Evolutionary conservation across 2,888 invertebrate species (phyloP), one percentile per base, ranked within the genome.

Genomic region (Agriopis leucophaearia): DNA sequence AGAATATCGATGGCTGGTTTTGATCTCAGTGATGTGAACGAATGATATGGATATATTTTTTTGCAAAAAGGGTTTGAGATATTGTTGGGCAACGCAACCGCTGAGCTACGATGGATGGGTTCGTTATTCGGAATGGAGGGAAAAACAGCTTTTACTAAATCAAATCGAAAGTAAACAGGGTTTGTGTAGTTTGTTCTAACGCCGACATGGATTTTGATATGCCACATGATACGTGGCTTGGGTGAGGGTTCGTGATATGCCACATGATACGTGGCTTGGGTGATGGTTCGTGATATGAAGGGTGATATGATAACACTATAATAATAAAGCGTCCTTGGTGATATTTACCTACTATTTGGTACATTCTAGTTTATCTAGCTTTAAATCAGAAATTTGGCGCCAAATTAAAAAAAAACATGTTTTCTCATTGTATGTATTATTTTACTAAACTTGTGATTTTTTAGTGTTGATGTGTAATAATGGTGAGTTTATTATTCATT

Each of bases 41-140:
- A 65, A 69, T 65, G 69, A 61, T 69, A 65, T 65, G 58, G 64
- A 69, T 69, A 40, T 69, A 62, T 65, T 58, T 65, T 69, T 69
- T 65, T 48, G 54, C 15, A 16, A 18, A 63, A 65, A 68, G 64
- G 69, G 64, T 65, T 64, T 62, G 64, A 65, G 51, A 62, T 61
- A 65, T 63, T 48, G 58, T 48, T 45, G 62, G 61, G 45, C 27
- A 51, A 44, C 38, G 8, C 27, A 27, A 27, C 60, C 45, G 45
- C 15, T 38, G 50, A 40, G 50, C 13, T 15, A 15, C 44, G 62
- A 59, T 15, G 55, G 44, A 68, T 64, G 38, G 50, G 48, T 63
- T 64, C 55, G 68, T 59, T 68, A 68, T 36, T 38, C n/a, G 27
- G 54, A 42, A 48, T 51, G 18, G 36, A 38, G 52, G 47, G 62